These are phyloP conservation scores for Eledona agricola DNA, from an alignment of 2,888 invertebrate genomes.

Conservation along the genomic window DNA sequence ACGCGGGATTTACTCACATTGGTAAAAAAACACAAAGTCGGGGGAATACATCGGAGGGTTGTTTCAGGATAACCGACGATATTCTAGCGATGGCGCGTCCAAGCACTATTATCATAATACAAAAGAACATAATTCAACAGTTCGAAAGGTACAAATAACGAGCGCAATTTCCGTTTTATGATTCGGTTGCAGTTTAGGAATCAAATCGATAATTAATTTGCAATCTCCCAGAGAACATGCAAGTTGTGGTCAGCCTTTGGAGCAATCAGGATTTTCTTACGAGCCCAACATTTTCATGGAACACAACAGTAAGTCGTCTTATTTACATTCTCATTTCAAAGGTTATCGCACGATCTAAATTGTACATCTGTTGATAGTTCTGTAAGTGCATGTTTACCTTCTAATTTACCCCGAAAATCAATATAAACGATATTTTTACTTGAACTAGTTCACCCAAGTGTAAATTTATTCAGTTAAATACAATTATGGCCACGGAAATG, in stretches of 20 bases:
- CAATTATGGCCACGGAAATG: too few species aligned
- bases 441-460: slow-evolving; percentile 17
- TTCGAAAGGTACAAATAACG: slow-evolving; percentile 70
- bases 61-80: slow-evolving; percentile 83
- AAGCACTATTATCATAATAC: slow-evolving; percentile 75
- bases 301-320: slow-evolving; percentile 73
- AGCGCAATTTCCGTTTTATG: slow-evolving; percentile 24
- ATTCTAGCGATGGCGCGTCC: slow-evolving; percentile 91
- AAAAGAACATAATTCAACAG: slow-evolving; percentile 80
- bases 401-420: not conserved
- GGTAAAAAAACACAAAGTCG: slow-evolving; percentile 65
- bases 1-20: slow-evolving; percentile 83
- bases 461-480: too few species aligned
- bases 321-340: not conserved
- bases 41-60: not conserved
- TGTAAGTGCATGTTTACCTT: slow-evolving; percentile 12
- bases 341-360: slow-evolving; percentile 3
- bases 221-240: slow-evolving; percentile 87
- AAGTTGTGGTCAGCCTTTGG: slow-evolving; percentile 82
- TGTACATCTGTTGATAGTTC: not conserved
- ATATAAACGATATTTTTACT: slow-evolving; percentile 8
- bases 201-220: slow-evolving; percentile 85
- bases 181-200: slow-evolving; percentile 70
- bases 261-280: slow-evolving; percentile 84
- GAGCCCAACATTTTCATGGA: slow-evolving; percentile 86